Conservation (phyloP, 2,797 vertebrate species). For the Aulostomus chinensis region DNA sequence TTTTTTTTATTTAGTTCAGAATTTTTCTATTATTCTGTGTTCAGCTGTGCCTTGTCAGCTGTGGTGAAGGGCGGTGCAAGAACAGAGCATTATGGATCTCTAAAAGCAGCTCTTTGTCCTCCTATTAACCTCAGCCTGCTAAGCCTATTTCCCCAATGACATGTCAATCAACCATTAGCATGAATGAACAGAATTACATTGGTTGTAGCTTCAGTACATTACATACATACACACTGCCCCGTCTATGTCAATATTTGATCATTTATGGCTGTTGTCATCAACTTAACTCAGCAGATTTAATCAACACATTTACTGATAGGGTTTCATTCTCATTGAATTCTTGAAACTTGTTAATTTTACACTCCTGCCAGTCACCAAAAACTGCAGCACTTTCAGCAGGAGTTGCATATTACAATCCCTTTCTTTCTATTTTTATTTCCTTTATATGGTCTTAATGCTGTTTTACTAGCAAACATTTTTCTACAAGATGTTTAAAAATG, state of each 20-base stretch:
- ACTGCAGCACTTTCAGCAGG: constrained; percentile 42
- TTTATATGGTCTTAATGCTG: constrained; percentile 61
- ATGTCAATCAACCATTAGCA: constrained; percentile 38
- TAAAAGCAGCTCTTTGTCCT: constrained; percentile 34
- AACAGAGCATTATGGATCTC: constrained; percentile 46
- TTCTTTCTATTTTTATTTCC: constrained; percentile 37
- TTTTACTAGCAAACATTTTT: constrained; percentile 61
- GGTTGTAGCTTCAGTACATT: too few relatives aligned
- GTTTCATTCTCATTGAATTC: constrained; percentile 9
- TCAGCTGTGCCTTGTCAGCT: constrained; percentile 74
- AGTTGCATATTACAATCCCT: constrained; percentile 7
- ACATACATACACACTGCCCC: too few relatives aligned
- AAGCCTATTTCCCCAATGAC: constrained; percentile 37
- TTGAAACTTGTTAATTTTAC: constrained; percentile 12
- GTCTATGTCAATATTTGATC: too few relatives aligned
- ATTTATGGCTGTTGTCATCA: too few relatives aligned
- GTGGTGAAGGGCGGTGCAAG: constrained; percentile 43
- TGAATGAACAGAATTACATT: constrained; percentile 1
- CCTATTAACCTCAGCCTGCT: constrained; percentile 50
- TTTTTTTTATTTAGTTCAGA: constrained; percentile 11
- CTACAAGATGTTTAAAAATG: constrained; percentile 26
- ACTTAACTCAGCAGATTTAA: too few relatives aligned
- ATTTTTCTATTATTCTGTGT: constrained; percentile 29
- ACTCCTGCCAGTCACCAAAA: constrained; percentile 22
- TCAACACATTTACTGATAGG: background rate